These are phyloP conservation scores for Poeciliopsis infans DNA, from an alignment of 2,797 vertebrate genomes.

Conservation along the genomic window DNA sequence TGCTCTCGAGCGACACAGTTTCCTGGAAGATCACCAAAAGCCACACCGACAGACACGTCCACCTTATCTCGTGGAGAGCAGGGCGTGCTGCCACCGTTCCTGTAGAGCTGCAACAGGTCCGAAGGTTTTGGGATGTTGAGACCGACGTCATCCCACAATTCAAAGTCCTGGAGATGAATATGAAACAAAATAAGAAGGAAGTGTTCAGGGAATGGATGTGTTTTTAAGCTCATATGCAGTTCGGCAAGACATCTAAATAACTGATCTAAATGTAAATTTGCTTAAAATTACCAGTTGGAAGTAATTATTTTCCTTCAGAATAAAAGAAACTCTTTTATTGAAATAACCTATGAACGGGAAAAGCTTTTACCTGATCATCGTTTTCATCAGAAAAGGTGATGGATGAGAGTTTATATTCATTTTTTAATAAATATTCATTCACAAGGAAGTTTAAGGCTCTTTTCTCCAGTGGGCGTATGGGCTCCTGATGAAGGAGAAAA, in stretches of 20 bases:
- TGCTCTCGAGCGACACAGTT: constrained; percentile 67
- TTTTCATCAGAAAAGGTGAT: constrained; percentile 99
- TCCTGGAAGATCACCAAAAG: constrained; percentile 85
- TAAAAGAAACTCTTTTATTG: not conserved
- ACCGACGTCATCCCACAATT: constrained; percentile 98
- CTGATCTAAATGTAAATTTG: not conserved
- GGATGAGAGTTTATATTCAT: constrained; percentile 96
- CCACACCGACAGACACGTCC: constrained; percentile 87
- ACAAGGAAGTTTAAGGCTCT: constrained; percentile 99
- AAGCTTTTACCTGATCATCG: constrained; percentile 92
- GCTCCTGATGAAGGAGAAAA: constrained; percentile 82
- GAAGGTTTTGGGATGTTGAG: constrained; percentile 98
- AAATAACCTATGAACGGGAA: not conserved
- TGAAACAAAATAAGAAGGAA: not conserved
- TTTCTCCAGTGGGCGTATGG: constrained; percentile 97
- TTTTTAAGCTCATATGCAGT: not conserved
- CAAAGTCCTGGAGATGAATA: constrained; percentile 88
- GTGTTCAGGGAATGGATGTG: not conserved
- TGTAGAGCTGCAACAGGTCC: constrained; percentile 93
- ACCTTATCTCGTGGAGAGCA: constrained; percentile 81
- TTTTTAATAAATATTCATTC: constrained; percentile 99
- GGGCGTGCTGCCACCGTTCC: constrained; percentile 89
- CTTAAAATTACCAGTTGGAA: not conserved
- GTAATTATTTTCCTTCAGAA: not conserved
- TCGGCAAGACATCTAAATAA: not conserved